Conservation (phyloP, 2,113 vertebrate genomes). For the Platanista minor region DNA sequence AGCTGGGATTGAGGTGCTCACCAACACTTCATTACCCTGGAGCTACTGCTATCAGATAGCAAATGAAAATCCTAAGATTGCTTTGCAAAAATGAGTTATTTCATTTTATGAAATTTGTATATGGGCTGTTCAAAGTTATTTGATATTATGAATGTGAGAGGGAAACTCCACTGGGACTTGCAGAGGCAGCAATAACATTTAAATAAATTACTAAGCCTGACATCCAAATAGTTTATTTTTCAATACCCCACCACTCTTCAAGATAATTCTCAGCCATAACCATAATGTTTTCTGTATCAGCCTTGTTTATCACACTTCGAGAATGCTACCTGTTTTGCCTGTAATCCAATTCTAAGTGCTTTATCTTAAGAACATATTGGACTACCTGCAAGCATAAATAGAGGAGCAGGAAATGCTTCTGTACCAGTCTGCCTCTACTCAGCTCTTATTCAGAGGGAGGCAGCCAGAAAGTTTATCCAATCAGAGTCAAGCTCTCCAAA, state of each 20-base stretch:
- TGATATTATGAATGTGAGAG: slow-evolving; percentile 59
- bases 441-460: background rate
- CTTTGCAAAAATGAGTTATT: slow-evolving; percentile 57
- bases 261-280: slow-evolving; percentile 40
- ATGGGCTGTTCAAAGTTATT: slow-evolving; percentile 55
- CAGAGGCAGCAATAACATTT: slow-evolving; percentile 54
- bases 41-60: slow-evolving; percentile 11
- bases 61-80: slow-evolving; percentile 12
- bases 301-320: slow-evolving; percentile 2
- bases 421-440: background rate
- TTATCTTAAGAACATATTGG: background rate
- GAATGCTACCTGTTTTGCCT: slow-evolving; percentile 3
- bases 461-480: background rate
- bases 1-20: background rate
- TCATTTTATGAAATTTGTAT: slow-evolving; percentile 51
- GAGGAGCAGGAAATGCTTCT: background rate
- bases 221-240: slow-evolving; percentile 59
- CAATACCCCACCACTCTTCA: background rate
- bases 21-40: background rate
- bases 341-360: background rate
- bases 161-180: slow-evolving; percentile 46
- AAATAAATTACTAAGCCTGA: slow-evolving; percentile 61
- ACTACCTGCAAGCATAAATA: background rate
- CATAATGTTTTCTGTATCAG: background rate
- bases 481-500: background rate